Percentiles rank a stretch among this genome's conserved stretches.
phyloP scores from a whole-genome alignment of 2,888 invertebrate genomes.

The Scaptomyza polygonia region DNA sequence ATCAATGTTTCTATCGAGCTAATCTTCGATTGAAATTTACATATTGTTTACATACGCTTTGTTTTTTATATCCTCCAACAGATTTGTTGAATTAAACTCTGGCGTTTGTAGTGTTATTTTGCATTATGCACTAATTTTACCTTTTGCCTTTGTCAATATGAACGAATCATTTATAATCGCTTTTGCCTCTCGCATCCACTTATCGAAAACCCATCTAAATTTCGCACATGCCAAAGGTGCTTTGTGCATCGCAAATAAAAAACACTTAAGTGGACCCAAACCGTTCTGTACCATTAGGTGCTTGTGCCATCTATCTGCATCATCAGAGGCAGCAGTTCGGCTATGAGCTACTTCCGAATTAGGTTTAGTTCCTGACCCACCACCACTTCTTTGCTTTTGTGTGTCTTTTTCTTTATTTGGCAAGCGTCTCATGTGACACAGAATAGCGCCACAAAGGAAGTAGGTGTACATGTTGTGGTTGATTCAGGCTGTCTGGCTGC shows the following conservation, averaged over 20 bases:
- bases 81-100: slow-evolving; percentile 3
- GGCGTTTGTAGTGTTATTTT: slow-evolving; percentile 8
- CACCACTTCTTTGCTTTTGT: slow-evolving; percentile 69
- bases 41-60: background rate
- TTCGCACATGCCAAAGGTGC: slow-evolving; percentile 40
- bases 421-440: slow-evolving; percentile 72
- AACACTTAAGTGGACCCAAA: slow-evolving; percentile 45
- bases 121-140: slow-evolving; percentile 51
- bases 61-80: background rate
- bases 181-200: slow-evolving; percentile 33
- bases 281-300: slow-evolving; percentile 37
- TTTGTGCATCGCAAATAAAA: slow-evolving; percentile 65
- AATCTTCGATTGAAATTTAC: no score
- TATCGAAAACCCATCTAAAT: slow-evolving; percentile 65
- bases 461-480: slow-evolving; percentile 84
- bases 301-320: slow-evolving; percentile 39
- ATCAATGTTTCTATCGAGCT: no score
- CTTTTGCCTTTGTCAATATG: slow-evolving; percentile 44
- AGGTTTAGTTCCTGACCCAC: slow-evolving; percentile 56
- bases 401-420: slow-evolving; percentile 48
- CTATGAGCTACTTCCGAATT: slow-evolving; percentile 64
- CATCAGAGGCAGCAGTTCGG: slow-evolving; percentile 34
- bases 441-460: slow-evolving; percentile 73
- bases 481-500: slow-evolving; percentile 67
- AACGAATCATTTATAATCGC: slow-evolving; percentile 50